A percentile compares a stretch with the other conserved stretches of the same genome.
Conservation (phyloP, 2,113 vertebrate species). For the Perognathus longimembris region DNA sequence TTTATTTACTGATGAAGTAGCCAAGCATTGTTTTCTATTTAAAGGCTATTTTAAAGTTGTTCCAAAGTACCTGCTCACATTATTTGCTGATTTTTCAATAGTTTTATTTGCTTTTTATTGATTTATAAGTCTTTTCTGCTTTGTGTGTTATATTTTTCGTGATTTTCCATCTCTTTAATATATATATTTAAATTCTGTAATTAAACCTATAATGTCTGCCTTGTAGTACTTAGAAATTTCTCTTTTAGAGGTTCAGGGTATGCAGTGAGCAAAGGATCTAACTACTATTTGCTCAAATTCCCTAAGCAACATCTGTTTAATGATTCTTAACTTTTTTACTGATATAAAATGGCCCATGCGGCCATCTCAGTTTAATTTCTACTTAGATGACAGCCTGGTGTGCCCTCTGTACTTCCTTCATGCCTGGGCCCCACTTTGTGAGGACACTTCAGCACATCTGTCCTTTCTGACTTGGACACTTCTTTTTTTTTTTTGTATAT, state of each 20-base stretch:
- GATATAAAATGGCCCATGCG: neutral
- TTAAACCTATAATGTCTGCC: constrained; percentile 13
- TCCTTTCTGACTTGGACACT: neutral
- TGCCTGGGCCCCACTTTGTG: no score
- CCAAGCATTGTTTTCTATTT: constrained; percentile 11
- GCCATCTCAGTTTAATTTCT: neutral
- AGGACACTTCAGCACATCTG: neutral
- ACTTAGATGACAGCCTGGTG: neutral
- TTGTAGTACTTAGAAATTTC: neutral
- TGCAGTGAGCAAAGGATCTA: constrained; percentile 8
- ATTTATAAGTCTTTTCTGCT: constrained; percentile 25
- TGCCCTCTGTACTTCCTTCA: neutral
- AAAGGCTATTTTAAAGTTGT: constrained; percentile 28
- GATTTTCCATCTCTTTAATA: constrained; percentile 16
- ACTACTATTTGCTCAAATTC: constrained; percentile 33
- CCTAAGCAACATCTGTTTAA: neutral
- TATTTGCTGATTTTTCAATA: constrained; percentile 38
- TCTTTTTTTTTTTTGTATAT: neutral
- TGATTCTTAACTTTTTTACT: neutral
- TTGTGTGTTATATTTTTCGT: constrained; percentile 15
- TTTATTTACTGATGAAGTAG: constrained; percentile 44
- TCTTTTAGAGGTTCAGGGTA: neutral
- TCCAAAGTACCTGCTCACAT: constrained; percentile 29
- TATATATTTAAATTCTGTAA: neutral
- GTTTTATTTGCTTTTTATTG: constrained; percentile 19